phyloP scores from a whole-genome alignment of 2,797 vertebrate genomes.

The Carapus acus region DNA sequence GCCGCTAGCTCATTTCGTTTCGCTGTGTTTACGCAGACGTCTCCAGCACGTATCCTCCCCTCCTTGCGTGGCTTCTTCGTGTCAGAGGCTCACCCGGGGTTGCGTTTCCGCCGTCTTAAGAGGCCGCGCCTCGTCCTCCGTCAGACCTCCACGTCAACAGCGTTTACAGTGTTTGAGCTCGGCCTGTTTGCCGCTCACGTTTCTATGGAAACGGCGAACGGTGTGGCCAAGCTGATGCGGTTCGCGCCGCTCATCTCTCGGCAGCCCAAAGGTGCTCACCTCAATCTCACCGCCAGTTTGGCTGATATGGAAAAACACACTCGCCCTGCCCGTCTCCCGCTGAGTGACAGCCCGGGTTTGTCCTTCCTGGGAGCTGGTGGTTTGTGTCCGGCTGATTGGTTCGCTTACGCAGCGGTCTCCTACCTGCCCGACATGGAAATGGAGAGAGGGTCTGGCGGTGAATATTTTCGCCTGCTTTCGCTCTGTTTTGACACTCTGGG shows the following conservation, averaged over 20 bases:
- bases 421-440: slow-evolving; percentile 18
- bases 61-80: no score
- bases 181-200: slow-evolving; percentile 28
- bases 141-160: slow-evolving; percentile 36
- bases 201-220: slow-evolving; percentile 58
- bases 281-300: slow-evolving; percentile 59
- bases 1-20: no score
- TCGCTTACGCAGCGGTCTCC: slow-evolving; percentile 13
- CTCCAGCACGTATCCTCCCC: no score
- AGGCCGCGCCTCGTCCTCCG: slow-evolving; percentile 36
- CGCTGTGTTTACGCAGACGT: no score
- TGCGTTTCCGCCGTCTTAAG: no score
- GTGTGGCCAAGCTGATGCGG: slow-evolving; percentile 52
- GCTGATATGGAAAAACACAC: slow-evolving; percentile 40
- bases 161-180: slow-evolving; percentile 39
- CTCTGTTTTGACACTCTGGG: slow-evolving; percentile 27
- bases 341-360: slow-evolving; percentile 52
- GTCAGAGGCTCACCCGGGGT: no score
- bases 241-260: slow-evolving; percentile 48
- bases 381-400: slow-evolving; percentile 46
- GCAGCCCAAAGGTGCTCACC: slow-evolving; percentile 64
- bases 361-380: slow-evolving; percentile 36
- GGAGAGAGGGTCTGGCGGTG: slow-evolving; percentile 8
- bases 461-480: slow-evolving; percentile 21
- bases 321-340: slow-evolving; percentile 32